Percentiles rank a stretch among this genome's conserved stretches.
Conservation (phyloP, 2,797 vertebrate genomes). For the Xerus rutilus region DNA sequence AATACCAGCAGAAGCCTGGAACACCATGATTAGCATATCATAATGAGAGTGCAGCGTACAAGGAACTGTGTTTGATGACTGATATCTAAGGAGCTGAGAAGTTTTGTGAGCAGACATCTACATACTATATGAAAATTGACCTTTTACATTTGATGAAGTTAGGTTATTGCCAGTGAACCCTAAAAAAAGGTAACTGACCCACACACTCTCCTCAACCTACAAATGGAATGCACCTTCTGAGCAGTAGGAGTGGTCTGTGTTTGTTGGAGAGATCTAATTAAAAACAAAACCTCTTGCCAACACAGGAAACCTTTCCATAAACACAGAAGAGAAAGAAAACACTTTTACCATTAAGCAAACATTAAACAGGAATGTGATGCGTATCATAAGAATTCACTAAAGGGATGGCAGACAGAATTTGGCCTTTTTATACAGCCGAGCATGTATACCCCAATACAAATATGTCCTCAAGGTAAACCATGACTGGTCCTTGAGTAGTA, state of each 20-base stretch:
- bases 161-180: background rate
- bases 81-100: background rate
- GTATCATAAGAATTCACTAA: background rate
- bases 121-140: background rate
- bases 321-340: background rate
- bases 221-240: background rate
- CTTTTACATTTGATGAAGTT: background rate
- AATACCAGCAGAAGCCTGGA: background rate
- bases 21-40: background rate
- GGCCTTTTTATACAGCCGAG: no score
- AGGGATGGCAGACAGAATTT: background rate
- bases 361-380: background rate
- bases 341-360: background rate
- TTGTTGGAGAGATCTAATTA: background rate
- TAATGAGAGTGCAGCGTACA: background rate
- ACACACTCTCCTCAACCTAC: background rate
- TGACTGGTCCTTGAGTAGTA: background rate
- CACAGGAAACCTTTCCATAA: background rate
- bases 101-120: background rate
- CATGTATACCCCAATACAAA: background rate
- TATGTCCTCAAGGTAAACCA: background rate
- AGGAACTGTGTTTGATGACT: background rate
- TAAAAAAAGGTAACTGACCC: background rate
- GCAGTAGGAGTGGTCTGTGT: rapidly evolving
- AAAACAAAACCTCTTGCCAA: background rate